A percentile compares a stretch with the other conserved stretches of the same genome.
These are phyloP conservation scores for Lithobates pipiens DNA, from an alignment of 2,797 vertebrate species.

Conservation along the genomic window DNA sequence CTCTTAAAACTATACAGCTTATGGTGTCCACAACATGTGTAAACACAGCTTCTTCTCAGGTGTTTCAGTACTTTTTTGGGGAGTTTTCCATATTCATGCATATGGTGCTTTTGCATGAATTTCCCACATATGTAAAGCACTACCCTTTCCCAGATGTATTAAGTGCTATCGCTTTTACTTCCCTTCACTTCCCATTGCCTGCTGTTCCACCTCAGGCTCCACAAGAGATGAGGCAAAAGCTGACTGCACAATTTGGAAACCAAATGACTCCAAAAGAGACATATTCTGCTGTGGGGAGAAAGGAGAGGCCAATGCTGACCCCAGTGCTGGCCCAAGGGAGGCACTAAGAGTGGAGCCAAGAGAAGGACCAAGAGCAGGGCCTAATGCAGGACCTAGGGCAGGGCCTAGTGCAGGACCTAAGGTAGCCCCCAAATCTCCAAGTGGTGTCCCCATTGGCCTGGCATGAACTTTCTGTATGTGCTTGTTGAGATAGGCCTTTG, in stretches of 20 bases:
- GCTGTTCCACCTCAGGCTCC: slow-evolving; percentile 91
- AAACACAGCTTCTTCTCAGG: not conserved
- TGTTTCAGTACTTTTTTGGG: slow-evolving; percentile 8
- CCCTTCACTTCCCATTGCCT: slow-evolving; percentile 89
- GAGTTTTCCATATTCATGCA: slow-evolving; percentile 18
- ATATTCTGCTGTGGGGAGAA: slow-evolving; percentile 99
- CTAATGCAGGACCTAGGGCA: slow-evolving; percentile 38
- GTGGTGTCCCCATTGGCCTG: slow-evolving; percentile 80
- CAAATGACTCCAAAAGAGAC: slow-evolving; percentile 98
- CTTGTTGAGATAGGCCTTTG: slow-evolving; percentile 99
- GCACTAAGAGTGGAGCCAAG: slow-evolving; percentile 48
- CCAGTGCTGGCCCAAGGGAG: slow-evolving; percentile 64
- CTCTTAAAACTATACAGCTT: not conserved
- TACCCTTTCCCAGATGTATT: slow-evolving; percentile 1
- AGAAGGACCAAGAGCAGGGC: slow-evolving; percentile 43
- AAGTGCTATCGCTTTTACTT: slow-evolving; percentile 80
- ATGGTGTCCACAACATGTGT: not conserved
- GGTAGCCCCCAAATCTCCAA: slow-evolving; percentile 86
- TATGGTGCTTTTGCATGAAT: slow-evolving; percentile 21
- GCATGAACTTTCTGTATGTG: slow-evolving; percentile 96
- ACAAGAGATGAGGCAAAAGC: slow-evolving; percentile 96
- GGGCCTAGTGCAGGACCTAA: slow-evolving; percentile 68
- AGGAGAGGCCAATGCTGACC: slow-evolving; percentile 81
- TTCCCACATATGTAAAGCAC: slow-evolving; percentile 14
- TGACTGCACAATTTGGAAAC: slow-evolving; percentile 99